Base-by-base conservation (phyloP, 2,888 invertebrate species). In the Cephus spinipes region DNA sequence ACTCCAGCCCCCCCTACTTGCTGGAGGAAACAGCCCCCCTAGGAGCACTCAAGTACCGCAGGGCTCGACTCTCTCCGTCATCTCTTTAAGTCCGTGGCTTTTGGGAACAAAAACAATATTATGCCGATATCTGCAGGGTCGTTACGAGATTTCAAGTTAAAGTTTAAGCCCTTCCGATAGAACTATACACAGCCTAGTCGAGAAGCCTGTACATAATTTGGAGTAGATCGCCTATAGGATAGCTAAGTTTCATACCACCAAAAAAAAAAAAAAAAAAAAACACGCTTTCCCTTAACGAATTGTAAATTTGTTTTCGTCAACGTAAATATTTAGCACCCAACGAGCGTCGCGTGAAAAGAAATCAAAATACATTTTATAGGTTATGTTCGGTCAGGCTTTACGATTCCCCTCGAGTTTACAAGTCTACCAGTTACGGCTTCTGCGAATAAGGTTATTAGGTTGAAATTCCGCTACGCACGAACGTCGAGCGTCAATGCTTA, bases 31-130 rank as follows among this genome's bases (percentile, higher is more conserved):
- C 36, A 30, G 36, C 35, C 36, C 74, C 36, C 74, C 23, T 4
- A 35, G 74, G 74, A 36, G 74, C 74, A 74, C 74, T 74, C 34
- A n/a, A 74, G 34, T 33, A 35, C 6, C 31, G n/a, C 3, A 74
- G 34, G 34, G 74, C 71, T 30, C 71, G 55, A 23, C 35, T 12
- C 35, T 34, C n/a, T 32, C 33, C 11, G 12, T 32, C 32, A 6
- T 31, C 30, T 71, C 71, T 30, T 71, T 11, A 71, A 33, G 71
- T 31, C 31, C 71, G 4, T 3, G 11, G 31, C 71, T 30, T 33
- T 31, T 30, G 71, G 4, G 3, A 15, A 71, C 15, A 33, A 33
- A 71, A 71, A 71, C 33, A 71, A 32, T 71, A 30, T 71, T 71
- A 71, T 32, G 30, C 12, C 71, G 71, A 33, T 71, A 71, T 55